Base-by-base conservation (phyloP, 1,140 invertebrate species). In the Tetramorium alpestre region DNA sequence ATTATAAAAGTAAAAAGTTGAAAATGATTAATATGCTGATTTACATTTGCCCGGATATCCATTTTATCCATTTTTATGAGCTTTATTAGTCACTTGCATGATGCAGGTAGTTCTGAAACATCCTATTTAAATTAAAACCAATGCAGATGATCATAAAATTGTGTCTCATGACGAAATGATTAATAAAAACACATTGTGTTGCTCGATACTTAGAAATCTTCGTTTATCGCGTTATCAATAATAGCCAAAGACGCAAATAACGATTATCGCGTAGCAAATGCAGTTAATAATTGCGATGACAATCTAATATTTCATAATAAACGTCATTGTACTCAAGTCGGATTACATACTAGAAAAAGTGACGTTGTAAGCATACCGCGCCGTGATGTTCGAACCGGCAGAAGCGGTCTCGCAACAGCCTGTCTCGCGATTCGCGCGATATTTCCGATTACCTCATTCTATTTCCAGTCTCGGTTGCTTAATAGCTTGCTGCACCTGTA, bases 361-460 rank as follows among this genome's bases (percentile, higher is more conserved):
- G 28, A 73, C 13, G 22, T 44, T 77, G 11, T 65, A 80, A 86
- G 44, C 54, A 56, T 33, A 22, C 10, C 13, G 25, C 28, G 8
- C 3, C 25, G 13, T 47, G 25, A 33, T 16, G 56, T 6, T 33
- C 10, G 22, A 7, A 18, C 54, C 13, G 38, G 38, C 28, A 60
- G 54, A 11, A 33, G 3, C 0, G 13, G 18, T 81, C 33, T 86
- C 10, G 49, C 47, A 81, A 88, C 38, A 10, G n/a, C 28, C 49
- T 44, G 54, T 60, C 64, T 69, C 38, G 64, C 4, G n/a, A 67
- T 41, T 65, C 22, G n/a, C 18, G 25, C 16, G 58, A 54, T 67
- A n/a, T 18, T 89, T 72, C 41, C 51, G 10, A 78, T 86, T 56
- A 77, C 65, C 41, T 54, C 54, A 72, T 64, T 72, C 28, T 51